These are phyloP conservation scores for Knipowitschia caucasica DNA, from an alignment of 2,797 vertebrate species.

Conservation along the genomic window DNA sequence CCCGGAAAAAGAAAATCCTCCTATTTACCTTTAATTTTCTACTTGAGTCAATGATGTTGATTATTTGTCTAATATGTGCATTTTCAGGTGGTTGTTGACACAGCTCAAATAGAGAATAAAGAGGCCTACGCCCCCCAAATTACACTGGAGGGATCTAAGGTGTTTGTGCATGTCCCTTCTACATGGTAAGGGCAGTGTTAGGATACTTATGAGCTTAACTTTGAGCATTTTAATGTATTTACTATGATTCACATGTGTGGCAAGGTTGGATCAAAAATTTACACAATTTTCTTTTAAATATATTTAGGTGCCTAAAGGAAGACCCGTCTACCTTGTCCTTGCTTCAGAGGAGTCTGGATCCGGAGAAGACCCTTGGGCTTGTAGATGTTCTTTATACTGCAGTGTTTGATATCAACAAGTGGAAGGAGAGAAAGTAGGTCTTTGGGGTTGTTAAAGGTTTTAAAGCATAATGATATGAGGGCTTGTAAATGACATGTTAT, in stretches of 20 bases:
- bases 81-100: conserved; percentile 94
- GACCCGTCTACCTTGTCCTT: conserved; percentile 98
- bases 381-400: conserved; percentile 97
- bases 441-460: neutral
- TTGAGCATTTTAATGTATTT: neutral
- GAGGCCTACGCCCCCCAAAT: conserved; percentile 97
- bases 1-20: too few species aligned
- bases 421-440: conserved; percentile 92
- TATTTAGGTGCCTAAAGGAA: conserved; percentile 94
- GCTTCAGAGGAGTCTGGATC: conserved; percentile 94
- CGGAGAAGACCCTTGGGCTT: conserved; percentile 92
- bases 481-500: conserved; percentile 5
- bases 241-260: neutral
- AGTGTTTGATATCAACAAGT: conserved; percentile 89
- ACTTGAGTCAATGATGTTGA: too few species aligned
- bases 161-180: conserved; percentile 97
- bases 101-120: conserved; percentile 98
- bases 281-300: neutral
- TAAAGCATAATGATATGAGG: neutral
- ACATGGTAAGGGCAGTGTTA: conserved; percentile 84
- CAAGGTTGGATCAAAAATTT: neutral
- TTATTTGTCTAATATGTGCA: neutral
- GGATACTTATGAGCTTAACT: neutral
- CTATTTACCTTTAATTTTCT: too few species aligned
- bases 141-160: conserved; percentile 90